Evolutionary conservation across 1,140 invertebrate genomes (phyloP), one percentile per base, ranked within the genome.

Genomic region (Calosoma granatense): DNA sequence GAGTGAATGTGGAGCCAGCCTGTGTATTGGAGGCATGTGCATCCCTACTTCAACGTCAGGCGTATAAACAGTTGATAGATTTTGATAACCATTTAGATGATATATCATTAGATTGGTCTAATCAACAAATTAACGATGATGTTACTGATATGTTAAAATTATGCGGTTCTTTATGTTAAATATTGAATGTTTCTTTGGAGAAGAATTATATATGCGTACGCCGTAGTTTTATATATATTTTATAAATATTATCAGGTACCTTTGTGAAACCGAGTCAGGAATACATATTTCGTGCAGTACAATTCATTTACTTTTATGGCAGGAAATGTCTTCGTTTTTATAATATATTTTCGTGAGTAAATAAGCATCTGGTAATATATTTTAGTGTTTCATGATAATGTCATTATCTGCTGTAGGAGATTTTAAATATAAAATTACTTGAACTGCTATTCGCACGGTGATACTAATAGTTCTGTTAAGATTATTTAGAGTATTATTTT

Each of bases 51-150:
- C 82, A 86, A 63, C 68, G 77, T 14, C 78, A 83, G 21, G 79
- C 81, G 0, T 85, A 86, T 65, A 80, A 83, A 56, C 77, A 86
- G 61, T 70, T 95, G 1, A 72, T 88, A 9, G 92, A 95, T 73
- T 96, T 94, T 74, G 92, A 96, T 71, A 92, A 93, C 73, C 90
- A 94, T 74, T 73, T 94, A 55, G 91, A 95, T 72, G 83, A 94
- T 67, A 79, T 90, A 14, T 74, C 81, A 17, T 74, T 84, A 51
- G 87, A 93, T 70, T 94, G 90, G 90, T 82, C 78, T 60, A 96
- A 95, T 73, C 65, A 72, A 15, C 72, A 78, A 30, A 71, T 91
- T 22, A 85, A 86, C 67, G 64, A 76, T 58, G 72, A 70, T 26
- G 75, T 85, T 39, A 73, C 77, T 1, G 70, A 79, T 57, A 57